Percentiles rank a stretch among this genome's conserved stretches.
Evolutionary conservation across 2,797 vertebrate species (phyloP).

Genomic region (Nannoperca obscura): DNA sequence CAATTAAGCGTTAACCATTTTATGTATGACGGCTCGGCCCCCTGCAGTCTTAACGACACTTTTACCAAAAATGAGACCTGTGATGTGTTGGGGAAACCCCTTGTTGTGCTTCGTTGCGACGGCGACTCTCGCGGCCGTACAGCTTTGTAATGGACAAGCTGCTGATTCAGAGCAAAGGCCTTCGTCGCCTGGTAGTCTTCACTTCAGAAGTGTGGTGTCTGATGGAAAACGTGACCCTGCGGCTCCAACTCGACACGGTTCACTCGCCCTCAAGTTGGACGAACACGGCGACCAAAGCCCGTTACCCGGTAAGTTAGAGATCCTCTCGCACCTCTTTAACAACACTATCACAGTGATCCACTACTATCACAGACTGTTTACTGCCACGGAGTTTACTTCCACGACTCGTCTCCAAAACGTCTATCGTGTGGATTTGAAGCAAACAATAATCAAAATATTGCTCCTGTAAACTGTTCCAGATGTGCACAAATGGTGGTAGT

Average conservation of each 20-base stretch:
- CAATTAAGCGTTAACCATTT: constrained; percentile 23
- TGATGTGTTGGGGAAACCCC: constrained; percentile 18
- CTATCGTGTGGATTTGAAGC: not conserved
- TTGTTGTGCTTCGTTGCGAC: not conserved
- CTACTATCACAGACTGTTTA: not conserved
- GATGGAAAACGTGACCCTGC: not conserved
- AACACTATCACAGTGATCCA: not conserved
- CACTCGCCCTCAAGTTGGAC: constrained; percentile 19
- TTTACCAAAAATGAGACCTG: not conserved
- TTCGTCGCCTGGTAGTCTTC: not conserved
- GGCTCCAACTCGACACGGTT: constrained; percentile 17
- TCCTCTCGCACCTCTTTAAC: not conserved
- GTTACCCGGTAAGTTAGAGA: constrained; percentile 8
- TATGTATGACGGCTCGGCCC: not conserved
- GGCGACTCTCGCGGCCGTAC: not conserved
- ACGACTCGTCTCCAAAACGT: not conserved
- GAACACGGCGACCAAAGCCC: not conserved
- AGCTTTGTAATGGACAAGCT: constrained; percentile 18
- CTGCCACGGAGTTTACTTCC: too few species aligned
- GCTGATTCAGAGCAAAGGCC: not conserved
- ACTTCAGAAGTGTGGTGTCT: not conserved
- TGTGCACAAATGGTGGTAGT: not conserved
- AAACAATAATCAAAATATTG: too few species aligned
- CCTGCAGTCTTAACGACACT: too few species aligned
- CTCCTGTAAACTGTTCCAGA: too few species aligned